Conservation (phyloP, 2,797 vertebrate genomes). For the Chaetophractus vellerosus region DNA sequence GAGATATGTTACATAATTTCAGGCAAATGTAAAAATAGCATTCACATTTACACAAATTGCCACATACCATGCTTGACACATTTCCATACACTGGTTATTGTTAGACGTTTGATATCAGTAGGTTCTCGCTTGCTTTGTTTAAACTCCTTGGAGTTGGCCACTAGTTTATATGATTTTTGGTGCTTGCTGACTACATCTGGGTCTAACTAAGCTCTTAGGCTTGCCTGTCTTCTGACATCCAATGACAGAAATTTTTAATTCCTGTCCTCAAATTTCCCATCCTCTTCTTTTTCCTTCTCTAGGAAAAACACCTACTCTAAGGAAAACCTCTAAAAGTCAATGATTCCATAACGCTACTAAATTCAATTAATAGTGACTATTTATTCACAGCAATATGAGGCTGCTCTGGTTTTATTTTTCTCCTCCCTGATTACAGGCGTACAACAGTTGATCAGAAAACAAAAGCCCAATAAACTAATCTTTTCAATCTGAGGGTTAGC, state of each 20-base stretch:
- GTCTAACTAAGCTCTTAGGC: not conserved
- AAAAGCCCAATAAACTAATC: not conserved
- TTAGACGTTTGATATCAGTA: not conserved
- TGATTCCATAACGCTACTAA: not conserved
- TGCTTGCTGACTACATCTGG: not conserved
- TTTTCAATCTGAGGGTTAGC: not conserved
- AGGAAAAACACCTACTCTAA: not conserved
- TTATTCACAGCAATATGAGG: not conserved
- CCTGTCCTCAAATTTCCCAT: not conserved
- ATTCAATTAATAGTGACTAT: not conserved
- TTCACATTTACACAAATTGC: not conserved
- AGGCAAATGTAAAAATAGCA: not conserved
- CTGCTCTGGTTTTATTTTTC: conserved; percentile 30
- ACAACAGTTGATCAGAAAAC: not conserved
- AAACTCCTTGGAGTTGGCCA: not conserved
- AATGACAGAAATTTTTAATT: not conserved
- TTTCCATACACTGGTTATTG: not conserved
- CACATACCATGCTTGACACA: not conserved
- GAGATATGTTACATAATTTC: not conserved
- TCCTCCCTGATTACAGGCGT: not conserved
- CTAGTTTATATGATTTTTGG: not conserved
- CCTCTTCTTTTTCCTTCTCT: not conserved
- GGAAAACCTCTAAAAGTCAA: not conserved
- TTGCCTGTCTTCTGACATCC: not conserved
- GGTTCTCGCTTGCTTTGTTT: not conserved